phyloP scores from a whole-genome alignment of 1,140 invertebrate species.

The Cryptotermes secundus region DNA sequence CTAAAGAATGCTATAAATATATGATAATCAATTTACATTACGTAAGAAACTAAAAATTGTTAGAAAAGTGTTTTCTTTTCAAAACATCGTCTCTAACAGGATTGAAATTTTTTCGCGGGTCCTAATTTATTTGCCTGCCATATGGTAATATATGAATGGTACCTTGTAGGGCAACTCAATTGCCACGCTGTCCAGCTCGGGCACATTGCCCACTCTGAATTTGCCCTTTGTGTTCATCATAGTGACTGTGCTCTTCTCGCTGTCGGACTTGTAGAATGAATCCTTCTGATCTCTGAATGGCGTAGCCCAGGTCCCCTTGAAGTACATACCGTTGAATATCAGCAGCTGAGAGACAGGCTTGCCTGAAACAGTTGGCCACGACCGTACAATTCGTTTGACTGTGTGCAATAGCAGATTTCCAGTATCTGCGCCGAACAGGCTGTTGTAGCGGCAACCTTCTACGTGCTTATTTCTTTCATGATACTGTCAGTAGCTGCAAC shows the following conservation, averaged over 20 bases:
- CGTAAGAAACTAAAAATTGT: no score
- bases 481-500: no score
- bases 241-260: slow-evolving; percentile 54
- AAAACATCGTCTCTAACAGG: no score
- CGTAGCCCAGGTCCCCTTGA: slow-evolving; percentile 55
- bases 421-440: no score
- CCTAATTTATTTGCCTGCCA: no score
- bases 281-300: slow-evolving; percentile 47
- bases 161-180: slow-evolving; percentile 59
- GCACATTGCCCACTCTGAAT: slow-evolving; percentile 53
- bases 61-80: no score
- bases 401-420: no score
- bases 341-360: slow-evolving; percentile 53
- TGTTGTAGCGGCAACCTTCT: no score
- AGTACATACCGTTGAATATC: slow-evolving; percentile 64
- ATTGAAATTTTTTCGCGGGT: no score
- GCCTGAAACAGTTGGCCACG: background rate
- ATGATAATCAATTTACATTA: no score
- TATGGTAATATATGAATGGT: slow-evolving; percentile 2
- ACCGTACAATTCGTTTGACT: background rate
- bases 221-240: slow-evolving; percentile 57
- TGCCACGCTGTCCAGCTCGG: slow-evolving; percentile 56
- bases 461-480: no score
- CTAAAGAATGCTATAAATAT: no score
- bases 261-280: slow-evolving; percentile 57